Percentiles rank a stretch among this genome's conserved stretches.
These are phyloP conservation scores for Globodera rostochiensis DNA, from an alignment of 1,140 invertebrate species.

Conservation along the genomic window DNA sequence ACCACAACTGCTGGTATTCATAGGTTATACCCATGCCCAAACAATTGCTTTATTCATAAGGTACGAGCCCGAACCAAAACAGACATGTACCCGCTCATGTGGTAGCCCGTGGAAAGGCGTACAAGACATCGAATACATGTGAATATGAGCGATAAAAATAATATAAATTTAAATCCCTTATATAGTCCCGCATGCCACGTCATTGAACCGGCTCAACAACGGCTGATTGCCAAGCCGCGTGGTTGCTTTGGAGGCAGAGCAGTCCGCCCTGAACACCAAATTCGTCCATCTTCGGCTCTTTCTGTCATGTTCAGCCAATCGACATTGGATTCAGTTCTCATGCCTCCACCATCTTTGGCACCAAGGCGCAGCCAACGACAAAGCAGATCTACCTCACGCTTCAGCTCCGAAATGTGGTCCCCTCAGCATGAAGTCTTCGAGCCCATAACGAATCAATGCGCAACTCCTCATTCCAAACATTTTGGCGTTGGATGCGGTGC, in stretches of 20 bases:
- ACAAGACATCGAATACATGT: background rate
- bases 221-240: background rate
- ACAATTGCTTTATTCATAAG: background rate
- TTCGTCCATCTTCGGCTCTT: background rate
- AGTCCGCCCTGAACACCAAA: background rate
- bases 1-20: background rate
- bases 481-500: slow-evolving; percentile 4
- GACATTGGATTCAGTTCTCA: background rate
- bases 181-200: background rate
- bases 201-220: too few relatives aligned
- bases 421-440: background rate
- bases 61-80: background rate
- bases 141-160: background rate
- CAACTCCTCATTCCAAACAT: background rate
- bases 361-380: background rate
- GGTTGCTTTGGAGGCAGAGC: background rate
- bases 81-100: background rate
- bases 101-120: background rate
- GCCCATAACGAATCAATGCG: background rate
- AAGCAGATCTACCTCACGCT: background rate
- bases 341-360: background rate
- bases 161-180: background rate
- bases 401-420: background rate
- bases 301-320: background rate
- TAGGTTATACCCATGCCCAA: too few relatives aligned